Base-by-base conservation (phyloP, 2,113 vertebrate species). In the Anolis sagrei region DNA sequence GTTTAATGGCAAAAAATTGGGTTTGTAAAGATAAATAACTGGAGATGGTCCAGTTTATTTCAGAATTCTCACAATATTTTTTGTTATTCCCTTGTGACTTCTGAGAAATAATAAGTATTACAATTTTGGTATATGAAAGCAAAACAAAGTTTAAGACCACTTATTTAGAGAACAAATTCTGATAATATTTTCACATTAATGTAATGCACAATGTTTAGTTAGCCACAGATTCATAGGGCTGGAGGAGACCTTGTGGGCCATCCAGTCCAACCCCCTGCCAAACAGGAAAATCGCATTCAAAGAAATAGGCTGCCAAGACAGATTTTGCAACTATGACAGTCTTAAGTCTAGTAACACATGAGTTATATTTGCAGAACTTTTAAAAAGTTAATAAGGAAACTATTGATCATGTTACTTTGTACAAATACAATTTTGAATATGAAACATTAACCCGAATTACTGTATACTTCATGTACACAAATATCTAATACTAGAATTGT, bases 351-450 rank as follows among this genome's bases (percentile, higher is more conserved):
- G 91, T 91, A 95, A 92, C 79, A 93, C 86, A 89, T 91, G 81
- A 89, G 86, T 89, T 93, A 93, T 89, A 89, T 92, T 91, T 90
- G 89, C 86, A 95, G 94, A 96, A 95, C 91, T 95, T 95, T 44
- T 88, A 93, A 95, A 96, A 96, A 92, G 84, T 87, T 92, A 87
- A 89, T 93, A 93, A 90, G 89, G 92, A 92, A 95, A 95, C 94
- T 95, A 95, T 87, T 93, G 85, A 93, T 94, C 74, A 86, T 90
- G 72, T 93, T 94, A 96, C 94, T 94, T 93, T 96, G 95, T 96
- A 96, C 96, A 97, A 95, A 95, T 96, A 97, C 95, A 96, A 96
- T 96, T 95, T 95, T 95, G 92, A 92, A 95, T 93, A 93, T 91
- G 96, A 96, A 97, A 96, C 93, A 95, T 91, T 92, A 94, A 94